Base-by-base conservation (phyloP, 2,888 invertebrate genomes). In the Oasisia sp. region DNA sequence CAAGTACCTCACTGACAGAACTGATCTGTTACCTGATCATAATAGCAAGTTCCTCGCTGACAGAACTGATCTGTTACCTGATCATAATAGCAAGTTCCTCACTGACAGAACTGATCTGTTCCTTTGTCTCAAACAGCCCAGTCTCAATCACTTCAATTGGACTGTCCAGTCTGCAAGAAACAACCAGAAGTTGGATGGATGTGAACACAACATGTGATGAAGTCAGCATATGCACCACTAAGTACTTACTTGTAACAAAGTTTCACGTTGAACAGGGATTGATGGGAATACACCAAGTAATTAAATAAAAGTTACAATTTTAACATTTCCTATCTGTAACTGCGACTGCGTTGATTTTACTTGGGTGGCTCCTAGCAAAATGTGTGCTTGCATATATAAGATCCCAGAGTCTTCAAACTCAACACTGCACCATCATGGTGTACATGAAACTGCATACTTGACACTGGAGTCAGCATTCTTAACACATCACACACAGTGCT, bases 1-100 rank as follows among this genome's bases (percentile, higher is more conserved):
- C 98, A 92, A 99, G 97, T 96, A 99, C 99, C 96, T 99, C 99
- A 93, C 99, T 99, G 94, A 98, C 97, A 0, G 97, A 97, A 95
- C 98, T 98, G 74, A 74, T 19, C n/a, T 74, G 74, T 74, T 74
- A 99, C 94, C 98, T 98, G 94, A 99, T 97, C 98, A 99, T 98
- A 96, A 99, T 98, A 95, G 99, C 98, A 92, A 99, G 97, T 96
- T 99, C 99, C 96, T 99, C 99, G 93, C 99, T 99, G 94, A 98
- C 97, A 0, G 97, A 97, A 95, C 98, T 98, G 74, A 74, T 19
- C n/a, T 74, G 74, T 74, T 74, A 99, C 94, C 98, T 98, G 94
- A 99, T 97, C 98, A 99, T 98, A 96, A 99, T 98, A 95, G 99
- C 98, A 92, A 99, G 97, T 96, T 99, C 99, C 96, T 99, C 99